Base-by-base conservation (phyloP, 1,140 invertebrate species). In the Drosophila nikananu region DNA sequence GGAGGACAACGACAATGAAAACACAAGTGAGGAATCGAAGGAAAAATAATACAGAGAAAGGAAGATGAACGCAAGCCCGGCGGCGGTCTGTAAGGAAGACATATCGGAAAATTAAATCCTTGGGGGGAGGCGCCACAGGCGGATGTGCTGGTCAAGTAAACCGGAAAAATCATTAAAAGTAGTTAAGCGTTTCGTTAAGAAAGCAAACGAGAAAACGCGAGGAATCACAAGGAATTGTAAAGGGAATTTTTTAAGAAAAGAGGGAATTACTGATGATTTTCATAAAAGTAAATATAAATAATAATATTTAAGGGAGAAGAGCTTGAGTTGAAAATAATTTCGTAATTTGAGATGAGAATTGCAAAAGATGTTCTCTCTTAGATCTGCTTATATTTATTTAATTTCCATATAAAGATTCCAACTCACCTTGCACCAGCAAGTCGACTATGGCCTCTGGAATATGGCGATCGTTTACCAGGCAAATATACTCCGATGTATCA, bases 401-500 rank as follows among this genome's bases (percentile, higher is more conserved):
- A 30, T 30, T 30, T 30, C 30, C 30, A 30, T 30, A 30, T 37
- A 23, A 49, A 9, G n/a, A 19, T 1, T 15, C 3, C 3, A 5
- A 78, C 92, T 92, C 92, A 96, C 96, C 96, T 94, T 96, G 95
- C 25, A 96, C 95, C 42, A 95, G 93, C 60, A 96, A 94, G 75
- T 94, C 94, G 15, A 96, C 93, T 41, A 96, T 94, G 7, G 94
- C 94, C 72, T 96, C 95, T 5, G 95, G 95, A 80, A 94, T 94
- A 52, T 95, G 95, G 21, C 95, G 93, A 86, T 94, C 95, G 92
- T 96, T 96, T 67, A 96, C 95, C 41, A 96, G 92, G 79, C 96
- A 96, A 32, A 94, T 93, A 83, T 96, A 96, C 70, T 95, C 95
- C 15, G 95, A 95, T 42, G 94, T 95, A 90, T 96, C 96, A 23